Percentiles rank a stretch among this genome's conserved stretches.
These are phyloP conservation scores for Trachelus iudaicus DNA, from an alignment of 2,888 invertebrate species.

Conservation along the genomic window DNA sequence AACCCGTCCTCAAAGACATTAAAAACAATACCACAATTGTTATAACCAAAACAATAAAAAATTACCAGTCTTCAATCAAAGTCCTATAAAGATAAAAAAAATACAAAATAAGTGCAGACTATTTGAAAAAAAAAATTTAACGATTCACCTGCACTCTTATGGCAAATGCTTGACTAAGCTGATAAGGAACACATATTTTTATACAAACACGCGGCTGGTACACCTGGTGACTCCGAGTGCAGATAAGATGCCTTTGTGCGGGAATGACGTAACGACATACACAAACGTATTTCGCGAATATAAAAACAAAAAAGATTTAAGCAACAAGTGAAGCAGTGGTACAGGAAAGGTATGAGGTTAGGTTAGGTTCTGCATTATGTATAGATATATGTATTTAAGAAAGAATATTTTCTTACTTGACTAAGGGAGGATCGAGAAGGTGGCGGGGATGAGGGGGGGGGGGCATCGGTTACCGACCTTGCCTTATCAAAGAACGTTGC, in stretches of 20 bases:
- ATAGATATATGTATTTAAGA: not conserved
- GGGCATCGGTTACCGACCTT: slow-evolving; percentile 46
- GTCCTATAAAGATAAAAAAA: not conserved
- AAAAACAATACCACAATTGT: too few species aligned
- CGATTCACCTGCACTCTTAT: not conserved
- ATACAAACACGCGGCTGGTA: not conserved
- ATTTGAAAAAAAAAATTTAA: not conserved
- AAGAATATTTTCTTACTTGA: not conserved
- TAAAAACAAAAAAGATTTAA: not conserved
- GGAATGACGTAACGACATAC: not conserved
- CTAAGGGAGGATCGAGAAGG: slow-evolving; percentile 3
- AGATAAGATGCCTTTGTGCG: not conserved
- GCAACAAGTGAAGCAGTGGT: not conserved
- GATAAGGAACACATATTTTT: not conserved
- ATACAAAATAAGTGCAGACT: not conserved
- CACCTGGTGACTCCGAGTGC: not conserved
- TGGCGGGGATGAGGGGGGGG: slow-evolving; percentile 25
- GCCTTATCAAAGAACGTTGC: slow-evolving; percentile 41
- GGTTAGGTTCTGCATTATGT: too few species aligned
- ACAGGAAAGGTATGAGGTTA: not conserved
- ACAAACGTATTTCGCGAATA: not conserved
- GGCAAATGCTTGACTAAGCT: not conserved
- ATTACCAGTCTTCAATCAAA: not conserved
- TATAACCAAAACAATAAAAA: not conserved
- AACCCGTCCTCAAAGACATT: too few species aligned